Evolutionary conservation across 2,797 vertebrate species (phyloP), one percentile per base, ranked within the genome.

Genomic region (Alfaro cultratus): DNA sequence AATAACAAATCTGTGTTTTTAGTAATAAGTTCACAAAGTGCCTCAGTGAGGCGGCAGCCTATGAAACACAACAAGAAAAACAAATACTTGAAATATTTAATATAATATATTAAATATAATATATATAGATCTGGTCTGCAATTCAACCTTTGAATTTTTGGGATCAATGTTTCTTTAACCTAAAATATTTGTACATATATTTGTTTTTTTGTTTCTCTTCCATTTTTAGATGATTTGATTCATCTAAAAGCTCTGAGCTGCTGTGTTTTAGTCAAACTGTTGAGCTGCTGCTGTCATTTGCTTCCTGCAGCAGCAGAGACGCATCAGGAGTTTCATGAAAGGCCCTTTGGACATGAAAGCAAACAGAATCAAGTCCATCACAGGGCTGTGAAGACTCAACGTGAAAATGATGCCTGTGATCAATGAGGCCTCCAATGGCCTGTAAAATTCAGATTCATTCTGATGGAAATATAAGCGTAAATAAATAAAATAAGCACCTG

Each of bases 401-500:
- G 1, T 0, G 3, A 3, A 10, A 34, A 36, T 67, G 16, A 64
- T 39, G 6, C 4, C 0, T 1, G 1, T 8, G 23, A 4, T 0
- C 7, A 29, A 4, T 29, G 53, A 4, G n/a, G 53, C 1, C 2
- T 51, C 2, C 7, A 3, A 3, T 51, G 0, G 7, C 7, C 49
- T 1, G 49, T 23, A 3, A 51, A 23, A 23, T 9, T 0, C 0
- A 51, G 2, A 9, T 3, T 0, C 0, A 23, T 9, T 1, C 0
- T 0, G 18, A 51, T 51, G 2, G 1, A 12, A 12, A 29, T 57
- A 57, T 11, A 5, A n/a, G 11, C 1, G 0, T 5, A 57, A 2
- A 57, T n/a, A 57, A 12, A 29, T 13, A 12, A 16, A 41, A 41
- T 2, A 6, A 0, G 0, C 26, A 9, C 3, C 7, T 36, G 16